These are phyloP conservation scores for Eciton burchellii DNA, from an alignment of 1,140 invertebrate species.

Conservation along the genomic window DNA sequence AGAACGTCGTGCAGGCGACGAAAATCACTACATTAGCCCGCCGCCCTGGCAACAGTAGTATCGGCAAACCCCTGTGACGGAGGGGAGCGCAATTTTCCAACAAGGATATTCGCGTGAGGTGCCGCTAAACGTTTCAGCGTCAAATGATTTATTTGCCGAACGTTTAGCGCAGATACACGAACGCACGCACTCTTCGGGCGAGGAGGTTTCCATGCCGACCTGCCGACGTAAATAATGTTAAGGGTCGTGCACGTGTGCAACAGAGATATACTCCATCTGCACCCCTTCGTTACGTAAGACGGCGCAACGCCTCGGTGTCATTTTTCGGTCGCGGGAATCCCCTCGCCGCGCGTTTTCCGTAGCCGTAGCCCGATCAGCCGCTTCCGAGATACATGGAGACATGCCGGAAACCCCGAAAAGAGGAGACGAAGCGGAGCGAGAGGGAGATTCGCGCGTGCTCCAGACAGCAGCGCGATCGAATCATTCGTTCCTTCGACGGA, in stretches of 20 bases:
- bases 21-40: too few relatives aligned
- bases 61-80: background rate
- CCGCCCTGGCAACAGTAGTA: background rate
- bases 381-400: constrained; percentile 15
- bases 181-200: constrained; percentile 51
- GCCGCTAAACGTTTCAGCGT: background rate
- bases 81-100: background rate
- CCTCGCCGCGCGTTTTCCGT: constrained; percentile 4
- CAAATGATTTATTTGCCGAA: constrained; percentile 44
- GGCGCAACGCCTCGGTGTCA: constrained; percentile 42
- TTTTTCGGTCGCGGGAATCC: constrained; percentile 41
- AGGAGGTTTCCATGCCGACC: constrained; percentile 65
- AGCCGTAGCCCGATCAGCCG: constrained; percentile 11
- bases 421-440: background rate
- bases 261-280: constrained; percentile 22
- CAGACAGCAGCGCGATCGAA: too few relatives aligned
- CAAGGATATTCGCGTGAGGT: background rate
- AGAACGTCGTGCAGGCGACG: too few relatives aligned
- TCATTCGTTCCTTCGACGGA: too few relatives aligned
- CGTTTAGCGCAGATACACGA: constrained; percentile 8
- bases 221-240: constrained; percentile 70
- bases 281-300: constrained; percentile 58
- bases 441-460: background rate
- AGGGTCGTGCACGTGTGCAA: constrained; percentile 20
- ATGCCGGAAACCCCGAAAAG: background rate